phyloP scores from a whole-genome alignment of 2,888 invertebrate species.

The Drosophila anomelani region DNA sequence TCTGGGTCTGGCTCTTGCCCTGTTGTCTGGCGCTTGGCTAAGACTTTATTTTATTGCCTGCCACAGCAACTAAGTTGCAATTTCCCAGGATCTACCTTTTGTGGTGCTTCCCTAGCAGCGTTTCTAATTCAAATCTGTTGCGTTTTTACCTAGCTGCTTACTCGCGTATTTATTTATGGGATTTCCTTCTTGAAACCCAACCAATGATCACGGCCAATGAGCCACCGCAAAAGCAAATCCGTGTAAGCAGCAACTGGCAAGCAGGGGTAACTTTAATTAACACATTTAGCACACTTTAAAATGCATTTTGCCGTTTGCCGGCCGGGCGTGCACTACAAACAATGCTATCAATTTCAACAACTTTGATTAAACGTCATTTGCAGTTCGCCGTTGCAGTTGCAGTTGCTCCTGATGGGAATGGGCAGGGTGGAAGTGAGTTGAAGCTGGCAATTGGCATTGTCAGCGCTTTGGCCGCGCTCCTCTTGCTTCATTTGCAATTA shows the following conservation, averaged over 20 bases:
- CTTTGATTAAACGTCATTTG: slow-evolving; percentile 80
- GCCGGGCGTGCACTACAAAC: slow-evolving; percentile 58
- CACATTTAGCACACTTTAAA: slow-evolving; percentile 68
- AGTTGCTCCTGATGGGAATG: slow-evolving; percentile 11
- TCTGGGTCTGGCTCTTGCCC: background rate
- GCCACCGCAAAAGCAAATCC: slow-evolving; percentile 42
- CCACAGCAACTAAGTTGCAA: slow-evolving; percentile 67
- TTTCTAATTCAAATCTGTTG: slow-evolving; percentile 65
- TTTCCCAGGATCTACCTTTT: slow-evolving; percentile 21
- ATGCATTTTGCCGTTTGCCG: slow-evolving; percentile 64
- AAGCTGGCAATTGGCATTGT: slow-evolving; percentile 58
- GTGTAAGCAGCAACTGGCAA: slow-evolving; percentile 11
- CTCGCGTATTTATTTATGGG: slow-evolving; percentile 65
- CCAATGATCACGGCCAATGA: slow-evolving; percentile 62
- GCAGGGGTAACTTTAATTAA: slow-evolving; percentile 62
- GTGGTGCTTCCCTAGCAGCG: slow-evolving; percentile 3
- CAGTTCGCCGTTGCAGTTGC: slow-evolving; percentile 56
- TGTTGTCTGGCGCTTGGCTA: slow-evolving; percentile 45
- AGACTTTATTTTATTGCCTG: slow-evolving; percentile 77
- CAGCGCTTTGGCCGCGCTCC: slow-evolving; percentile 47
- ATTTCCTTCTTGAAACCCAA: slow-evolving; percentile 24
- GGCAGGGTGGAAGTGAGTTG: slow-evolving; percentile 38
- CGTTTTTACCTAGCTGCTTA: slow-evolving; percentile 41
- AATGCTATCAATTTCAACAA: slow-evolving; percentile 79
- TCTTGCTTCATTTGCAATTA: slow-evolving; percentile 76